A percentile compares a stretch with the other conserved stretches of the same genome.
Evolutionary conservation across 2,113 vertebrate species (phyloP).

Genomic region (Triplophysa siluroides): DNA sequence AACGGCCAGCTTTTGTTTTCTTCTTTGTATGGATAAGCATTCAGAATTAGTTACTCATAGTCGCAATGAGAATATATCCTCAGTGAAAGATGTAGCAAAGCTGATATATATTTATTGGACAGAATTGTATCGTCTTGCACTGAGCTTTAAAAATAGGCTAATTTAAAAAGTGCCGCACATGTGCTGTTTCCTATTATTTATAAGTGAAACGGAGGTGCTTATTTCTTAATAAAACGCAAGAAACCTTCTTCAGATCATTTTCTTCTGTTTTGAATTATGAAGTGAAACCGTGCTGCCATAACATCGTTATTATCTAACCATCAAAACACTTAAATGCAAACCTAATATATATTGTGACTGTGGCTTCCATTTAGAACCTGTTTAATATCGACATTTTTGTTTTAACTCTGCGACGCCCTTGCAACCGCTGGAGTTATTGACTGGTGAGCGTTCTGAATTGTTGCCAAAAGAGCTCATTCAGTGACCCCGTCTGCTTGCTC

Average conservation of each 20-base stretch:
- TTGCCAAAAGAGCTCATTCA: constrained; percentile 6
- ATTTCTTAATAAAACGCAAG: not conserved
- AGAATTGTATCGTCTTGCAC: not conserved
- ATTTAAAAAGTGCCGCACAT: not conserved
- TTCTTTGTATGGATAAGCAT: too few species aligned
- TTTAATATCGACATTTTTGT: not conserved
- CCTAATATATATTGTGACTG: not conserved
- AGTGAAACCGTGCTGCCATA: not conserved
- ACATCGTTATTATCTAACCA: not conserved
- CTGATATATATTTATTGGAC: not conserved
- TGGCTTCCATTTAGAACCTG: constrained; percentile 11
- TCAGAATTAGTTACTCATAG: too few species aligned
- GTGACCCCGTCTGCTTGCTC: constrained; percentile 4
- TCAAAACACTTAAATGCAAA: not conserved
- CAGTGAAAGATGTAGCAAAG: not conserved
- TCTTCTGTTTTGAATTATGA: not conserved
- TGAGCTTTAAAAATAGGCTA: not conserved
- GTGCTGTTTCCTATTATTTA: not conserved
- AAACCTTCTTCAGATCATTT: not conserved
- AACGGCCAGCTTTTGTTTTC: too few species aligned
- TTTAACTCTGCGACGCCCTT: not conserved
- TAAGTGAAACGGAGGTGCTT: not conserved
- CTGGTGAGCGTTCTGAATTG: not conserved
- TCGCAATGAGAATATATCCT: too few species aligned
- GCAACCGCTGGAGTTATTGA: constrained; percentile 1